Evolutionary conservation across 2,113 vertebrate genomes (phyloP), one percentile per base, ranked within the genome.

Genomic region (Hippocampus mohnikei): DNA sequence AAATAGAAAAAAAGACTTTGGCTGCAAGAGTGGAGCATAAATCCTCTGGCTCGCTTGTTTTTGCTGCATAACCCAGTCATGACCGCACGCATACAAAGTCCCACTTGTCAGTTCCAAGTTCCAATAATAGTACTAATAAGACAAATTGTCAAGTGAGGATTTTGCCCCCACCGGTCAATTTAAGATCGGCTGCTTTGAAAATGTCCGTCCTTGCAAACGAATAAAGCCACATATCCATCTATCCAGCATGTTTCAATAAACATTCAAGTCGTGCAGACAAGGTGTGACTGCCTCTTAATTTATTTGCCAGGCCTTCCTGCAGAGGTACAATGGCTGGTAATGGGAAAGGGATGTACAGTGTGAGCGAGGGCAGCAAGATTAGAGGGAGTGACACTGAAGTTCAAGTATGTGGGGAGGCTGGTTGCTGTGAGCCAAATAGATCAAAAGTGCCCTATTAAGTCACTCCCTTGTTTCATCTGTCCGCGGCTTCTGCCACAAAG

Each of bases 281-380:
- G 65, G 66, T 23, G 55, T 56, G 15, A 58, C 72, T 78, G 74
- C 67, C 48, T 80, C 55, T 73, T 60, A 59, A 37, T 66, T 56
- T 13, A 50, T 79, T 70, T 66, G 67, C 50, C 75, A 62, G 69
- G 60, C 62, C 42, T 37, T 64, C 70, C 63, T 21, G 50, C 18
- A 3, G 60, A 67, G 15, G 48, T 83, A 76, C 80, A 73, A 74
- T 70, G 76, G 79, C 78, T 75, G 79, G 79, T 88, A 85, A 88
- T 88, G 82, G 84, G 85, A 79, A 83, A 88, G 83, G 77, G 83
- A 70, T 87, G 84, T 84, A 40, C 44, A 64, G 50, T 50, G 44
- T 15, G 37, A 73, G 62, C 16, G 33, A 58, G 62, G 59, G 5
- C 27, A 58, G 63, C 44, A 53, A 64, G 66, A 1, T 60, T 69